phyloP scores from a whole-genome alignment of 2,113 vertebrate genomes.

The Callorhinus ursinus region DNA sequence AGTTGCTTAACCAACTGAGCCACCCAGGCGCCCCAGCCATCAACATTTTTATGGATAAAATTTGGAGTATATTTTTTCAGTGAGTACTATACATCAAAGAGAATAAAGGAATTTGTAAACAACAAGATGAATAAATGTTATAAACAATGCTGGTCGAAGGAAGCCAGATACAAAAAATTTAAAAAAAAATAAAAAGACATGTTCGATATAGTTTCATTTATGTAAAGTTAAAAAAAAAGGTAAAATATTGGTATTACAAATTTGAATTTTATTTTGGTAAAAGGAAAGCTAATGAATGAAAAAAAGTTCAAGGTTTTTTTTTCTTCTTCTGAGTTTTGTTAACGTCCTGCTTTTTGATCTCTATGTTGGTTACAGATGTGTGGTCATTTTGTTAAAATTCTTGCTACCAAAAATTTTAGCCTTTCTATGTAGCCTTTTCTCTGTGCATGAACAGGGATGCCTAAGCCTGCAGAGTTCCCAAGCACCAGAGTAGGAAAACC shows the following conservation, averaged over 20 bases:
- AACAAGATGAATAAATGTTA: neutral
- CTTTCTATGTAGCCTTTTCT: no score
- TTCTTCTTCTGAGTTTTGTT: neutral
- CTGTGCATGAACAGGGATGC: no score
- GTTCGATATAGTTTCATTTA: neutral
- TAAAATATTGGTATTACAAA: neutral
- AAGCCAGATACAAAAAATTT: neutral
- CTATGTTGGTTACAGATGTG: neutral
- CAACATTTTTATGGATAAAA: neutral
- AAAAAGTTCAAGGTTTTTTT: neutral
- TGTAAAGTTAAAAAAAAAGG: neutral
- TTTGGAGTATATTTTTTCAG: neutral
- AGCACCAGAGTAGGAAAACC: no score
- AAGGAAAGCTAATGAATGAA: neutral
- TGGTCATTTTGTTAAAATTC: neutral
- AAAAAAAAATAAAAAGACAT: neutral
- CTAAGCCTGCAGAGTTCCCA: no score
- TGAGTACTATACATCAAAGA: neutral
- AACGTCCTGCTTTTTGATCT: neutral
- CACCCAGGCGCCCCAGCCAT: neutral
- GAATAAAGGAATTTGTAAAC: neutral
- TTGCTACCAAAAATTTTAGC: no score
- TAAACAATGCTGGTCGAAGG: neutral
- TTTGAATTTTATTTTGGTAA: neutral
- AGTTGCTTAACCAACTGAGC: no score